Percentiles rank a stretch among this genome's conserved stretches.
Evolutionary conservation across 2,113 vertebrate genomes (phyloP).

Genomic region (Phylloscopus trochilus): DNA sequence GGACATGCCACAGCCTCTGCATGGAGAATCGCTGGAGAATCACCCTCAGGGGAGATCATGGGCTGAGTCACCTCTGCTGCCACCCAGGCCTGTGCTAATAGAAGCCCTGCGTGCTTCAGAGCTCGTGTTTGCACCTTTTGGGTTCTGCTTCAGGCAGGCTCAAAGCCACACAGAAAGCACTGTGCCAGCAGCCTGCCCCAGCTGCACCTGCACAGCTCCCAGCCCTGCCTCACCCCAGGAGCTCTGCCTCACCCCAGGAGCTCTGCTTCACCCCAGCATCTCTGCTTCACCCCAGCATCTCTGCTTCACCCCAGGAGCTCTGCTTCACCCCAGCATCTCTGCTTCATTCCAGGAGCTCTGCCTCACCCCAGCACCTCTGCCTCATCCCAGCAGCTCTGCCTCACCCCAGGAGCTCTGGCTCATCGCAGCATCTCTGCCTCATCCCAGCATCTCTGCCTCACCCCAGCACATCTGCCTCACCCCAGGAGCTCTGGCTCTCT

Average conservation of each 20-base stretch:
- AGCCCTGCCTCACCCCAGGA: neutral
- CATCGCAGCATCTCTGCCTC: neutral
- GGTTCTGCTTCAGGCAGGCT: neutral
- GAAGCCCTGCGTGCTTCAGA: neutral
- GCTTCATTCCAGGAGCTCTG: neutral
- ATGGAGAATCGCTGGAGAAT: neutral
- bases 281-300: neutral
- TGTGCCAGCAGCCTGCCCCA: neutral
- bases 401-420: neutral
- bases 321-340: neutral
- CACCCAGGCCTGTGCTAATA: neutral
- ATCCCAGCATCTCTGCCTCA: neutral
- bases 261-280: neutral
- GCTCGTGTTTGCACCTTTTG: neutral
- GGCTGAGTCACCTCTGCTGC: neutral
- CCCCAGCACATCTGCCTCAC: neutral
- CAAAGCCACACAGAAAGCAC: neutral
- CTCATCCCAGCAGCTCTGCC: neutral
- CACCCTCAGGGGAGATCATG: neutral
- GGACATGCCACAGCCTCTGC: accelerated
- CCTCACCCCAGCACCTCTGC: neutral
- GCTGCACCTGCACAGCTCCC: neutral
- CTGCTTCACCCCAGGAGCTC: neutral
- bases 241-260: accelerated
- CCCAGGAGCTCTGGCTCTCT: neutral